Evolutionary conservation across 1,140 invertebrate genomes (phyloP).

Genomic region (Stratiolaelaps scimitus): DNA sequence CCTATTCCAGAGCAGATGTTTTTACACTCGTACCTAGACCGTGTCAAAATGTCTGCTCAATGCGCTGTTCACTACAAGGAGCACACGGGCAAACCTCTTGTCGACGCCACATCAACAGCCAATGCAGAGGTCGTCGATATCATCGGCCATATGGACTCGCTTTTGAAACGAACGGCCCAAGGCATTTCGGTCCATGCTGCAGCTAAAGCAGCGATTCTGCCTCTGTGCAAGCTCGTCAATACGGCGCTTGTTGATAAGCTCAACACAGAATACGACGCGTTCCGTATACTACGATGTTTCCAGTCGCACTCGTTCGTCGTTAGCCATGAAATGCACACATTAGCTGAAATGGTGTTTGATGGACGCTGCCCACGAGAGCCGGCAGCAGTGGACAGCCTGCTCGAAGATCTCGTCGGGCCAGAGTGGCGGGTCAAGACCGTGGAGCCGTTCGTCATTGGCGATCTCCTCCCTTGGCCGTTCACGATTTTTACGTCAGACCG

Average conservation of each 20-base stretch:
- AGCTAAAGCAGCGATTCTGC: slow-evolving; percentile 19
- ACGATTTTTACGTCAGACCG: slow-evolving; percentile 12
- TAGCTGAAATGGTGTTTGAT: slow-evolving; percentile 10
- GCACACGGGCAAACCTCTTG: slow-evolving; percentile 12
- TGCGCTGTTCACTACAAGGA: slow-evolving; percentile 16
- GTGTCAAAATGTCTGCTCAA: slow-evolving; percentile 22
- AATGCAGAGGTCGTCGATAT: slow-evolving; percentile 13
- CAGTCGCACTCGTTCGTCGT: slow-evolving; percentile 23
- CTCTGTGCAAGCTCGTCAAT: slow-evolving; percentile 23
- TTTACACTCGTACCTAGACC: background rate
- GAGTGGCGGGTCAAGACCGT: slow-evolving; percentile 5
- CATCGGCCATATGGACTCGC: background rate
- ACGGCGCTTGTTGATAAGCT: slow-evolving; percentile 17
- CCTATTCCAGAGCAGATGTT: slow-evolving; percentile 24
- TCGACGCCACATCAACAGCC: background rate
- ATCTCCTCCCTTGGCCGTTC: slow-evolving; percentile 6
- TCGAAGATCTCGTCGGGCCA: slow-evolving; percentile 23
- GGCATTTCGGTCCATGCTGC: background rate
- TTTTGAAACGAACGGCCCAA: background rate
- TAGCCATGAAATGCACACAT: slow-evolving; percentile 8
- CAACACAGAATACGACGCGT: slow-evolving; percentile 14
- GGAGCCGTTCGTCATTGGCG: background rate
- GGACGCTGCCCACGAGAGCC: background rate
- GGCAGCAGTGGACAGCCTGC: background rate
- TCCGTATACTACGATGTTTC: slow-evolving; percentile 2